Percentiles rank a stretch among this genome's conserved stretches.
These are phyloP conservation scores for Pseudopipra pipra DNA, from an alignment of 2,113 vertebrate species.

Conservation along the genomic window DNA sequence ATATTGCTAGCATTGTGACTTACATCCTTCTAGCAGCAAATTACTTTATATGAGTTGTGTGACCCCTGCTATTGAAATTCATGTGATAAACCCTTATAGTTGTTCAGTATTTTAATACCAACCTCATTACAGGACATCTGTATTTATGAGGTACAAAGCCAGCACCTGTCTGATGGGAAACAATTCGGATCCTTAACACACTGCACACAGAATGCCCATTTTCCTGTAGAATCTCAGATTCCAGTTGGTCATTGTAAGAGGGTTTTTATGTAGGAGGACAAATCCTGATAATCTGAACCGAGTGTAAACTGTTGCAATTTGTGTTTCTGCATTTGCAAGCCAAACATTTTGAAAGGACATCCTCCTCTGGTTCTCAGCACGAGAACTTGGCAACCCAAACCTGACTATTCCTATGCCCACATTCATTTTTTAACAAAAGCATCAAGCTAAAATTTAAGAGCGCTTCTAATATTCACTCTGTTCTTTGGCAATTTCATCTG, in stretches of 20 bases:
- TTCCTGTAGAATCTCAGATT: neutral
- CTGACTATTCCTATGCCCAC: neutral
- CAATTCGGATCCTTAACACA: neutral
- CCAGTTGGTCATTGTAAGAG: neutral
- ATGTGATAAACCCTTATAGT: rapidly evolving
- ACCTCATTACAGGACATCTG: neutral
- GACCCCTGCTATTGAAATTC: neutral
- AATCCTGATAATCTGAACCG: neutral
- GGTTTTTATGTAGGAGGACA: neutral
- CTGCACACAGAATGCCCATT: neutral
- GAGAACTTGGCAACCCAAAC: neutral
- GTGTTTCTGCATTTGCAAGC: neutral
- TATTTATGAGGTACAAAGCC: neutral
- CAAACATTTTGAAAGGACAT: neutral
- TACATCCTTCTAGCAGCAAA: neutral
- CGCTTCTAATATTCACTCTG: neutral
- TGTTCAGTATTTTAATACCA: neutral
- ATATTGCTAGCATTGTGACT: neutral
- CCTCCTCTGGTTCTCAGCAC: neutral
- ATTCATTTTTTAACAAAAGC: neutral
- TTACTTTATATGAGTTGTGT: neutral
- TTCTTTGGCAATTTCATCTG: neutral
- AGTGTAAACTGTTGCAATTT: neutral
- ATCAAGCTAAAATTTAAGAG: neutral
- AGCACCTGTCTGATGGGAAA: neutral